Conservation (phyloP, 2,888 invertebrate species). For the Reticulitermes lucifugus region DNA sequence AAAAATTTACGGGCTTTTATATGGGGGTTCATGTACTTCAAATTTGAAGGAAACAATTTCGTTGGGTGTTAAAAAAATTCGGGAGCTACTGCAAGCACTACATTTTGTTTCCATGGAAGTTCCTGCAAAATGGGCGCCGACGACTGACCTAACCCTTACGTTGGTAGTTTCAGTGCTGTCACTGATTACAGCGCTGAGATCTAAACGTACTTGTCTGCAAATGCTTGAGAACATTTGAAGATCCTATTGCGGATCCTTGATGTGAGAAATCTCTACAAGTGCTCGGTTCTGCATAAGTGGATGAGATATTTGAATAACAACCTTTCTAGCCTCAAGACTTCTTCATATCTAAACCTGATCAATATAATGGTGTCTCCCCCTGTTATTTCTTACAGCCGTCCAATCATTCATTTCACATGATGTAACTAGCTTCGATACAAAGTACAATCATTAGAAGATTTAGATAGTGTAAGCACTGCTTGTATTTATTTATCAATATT, state of each 20-base stretch:
- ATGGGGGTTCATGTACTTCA: too few species aligned
- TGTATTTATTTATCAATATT: conserved; percentile 1
- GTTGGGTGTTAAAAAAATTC: too few species aligned
- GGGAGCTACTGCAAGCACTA: too few species aligned
- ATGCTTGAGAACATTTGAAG: background rate
- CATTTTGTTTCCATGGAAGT: too few species aligned
- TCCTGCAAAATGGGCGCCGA: too few species aligned
- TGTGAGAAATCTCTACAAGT: background rate
- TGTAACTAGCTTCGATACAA: background rate
- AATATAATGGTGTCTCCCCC: background rate
- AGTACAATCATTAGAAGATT: conserved; percentile 1
- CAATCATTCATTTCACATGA: background rate
- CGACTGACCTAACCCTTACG: too few species aligned
- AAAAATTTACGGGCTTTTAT: too few species aligned
- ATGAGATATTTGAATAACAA: conserved; percentile 1
- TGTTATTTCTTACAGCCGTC: conserved; percentile 4
- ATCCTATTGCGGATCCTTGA: conserved; percentile 5
- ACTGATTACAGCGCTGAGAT: background rate
- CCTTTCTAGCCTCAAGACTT: background rate
- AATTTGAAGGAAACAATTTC: too few species aligned
- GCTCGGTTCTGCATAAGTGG: background rate
- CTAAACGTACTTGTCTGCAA: background rate
- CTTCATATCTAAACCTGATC: background rate
- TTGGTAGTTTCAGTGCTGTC: background rate
- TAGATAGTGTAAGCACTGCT: background rate